Conservation (phyloP, 2,113 vertebrate species). For the Ariopsis seemanni region DNA sequence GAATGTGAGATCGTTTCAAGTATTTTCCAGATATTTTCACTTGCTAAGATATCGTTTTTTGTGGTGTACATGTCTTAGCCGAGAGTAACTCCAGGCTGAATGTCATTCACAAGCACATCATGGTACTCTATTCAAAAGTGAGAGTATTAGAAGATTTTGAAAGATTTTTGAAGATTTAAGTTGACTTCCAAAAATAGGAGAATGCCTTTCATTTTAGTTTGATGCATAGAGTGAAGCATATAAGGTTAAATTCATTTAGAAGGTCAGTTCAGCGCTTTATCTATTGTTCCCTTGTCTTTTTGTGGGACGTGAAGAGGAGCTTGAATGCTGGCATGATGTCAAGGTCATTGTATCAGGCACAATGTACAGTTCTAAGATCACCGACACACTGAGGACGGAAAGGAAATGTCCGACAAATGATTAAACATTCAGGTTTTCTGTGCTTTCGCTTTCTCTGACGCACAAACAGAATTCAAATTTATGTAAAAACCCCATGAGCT, state of each 20-base stretch:
- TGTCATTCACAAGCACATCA: background rate
- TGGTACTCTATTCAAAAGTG: background rate
- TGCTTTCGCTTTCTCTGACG: background rate
- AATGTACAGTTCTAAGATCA: background rate
- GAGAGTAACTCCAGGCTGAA: background rate
- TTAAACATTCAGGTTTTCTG: background rate
- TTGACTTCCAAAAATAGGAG: too few relatives aligned
- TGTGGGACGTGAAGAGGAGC: conserved; percentile 16
- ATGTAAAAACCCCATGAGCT: background rate
- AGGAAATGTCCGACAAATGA: background rate
- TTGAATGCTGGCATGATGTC: background rate
- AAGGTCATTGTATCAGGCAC: background rate
- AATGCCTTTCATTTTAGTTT: background rate
- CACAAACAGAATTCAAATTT: conserved; percentile 10
- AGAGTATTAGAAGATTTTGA: too few relatives aligned
- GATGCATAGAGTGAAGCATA: background rate
- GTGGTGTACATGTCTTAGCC: background rate
- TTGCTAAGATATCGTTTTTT: background rate
- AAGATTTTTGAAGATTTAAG: too few relatives aligned
- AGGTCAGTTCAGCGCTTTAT: background rate
- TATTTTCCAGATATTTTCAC: too few relatives aligned
- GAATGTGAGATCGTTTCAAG: too few relatives aligned
- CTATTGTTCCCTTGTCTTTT: conserved; percentile 18
- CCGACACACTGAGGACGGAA: background rate
- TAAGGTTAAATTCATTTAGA: background rate